Evolutionary conservation across 2,888 invertebrate species (phyloP).

Genomic region (Pharmacophagus antenor): DNA sequence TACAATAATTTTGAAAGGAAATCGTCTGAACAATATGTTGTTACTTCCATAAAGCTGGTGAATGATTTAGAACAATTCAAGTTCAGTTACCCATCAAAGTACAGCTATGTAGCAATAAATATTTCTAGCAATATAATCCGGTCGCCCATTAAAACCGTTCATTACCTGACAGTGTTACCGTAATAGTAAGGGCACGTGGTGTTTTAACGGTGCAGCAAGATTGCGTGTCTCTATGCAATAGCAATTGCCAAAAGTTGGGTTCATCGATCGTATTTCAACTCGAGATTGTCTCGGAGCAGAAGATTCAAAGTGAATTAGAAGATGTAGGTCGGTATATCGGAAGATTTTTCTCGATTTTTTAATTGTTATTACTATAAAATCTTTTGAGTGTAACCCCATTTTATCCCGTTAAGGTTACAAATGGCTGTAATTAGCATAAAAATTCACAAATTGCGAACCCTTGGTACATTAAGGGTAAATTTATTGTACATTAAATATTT

Average conservation of each 20-base stretch:
- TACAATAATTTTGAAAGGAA: too few relatives aligned
- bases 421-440: too few relatives aligned
- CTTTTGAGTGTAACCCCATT: too few relatives aligned
- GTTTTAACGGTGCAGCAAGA: conserved; percentile 53
- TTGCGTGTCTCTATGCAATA: conserved; percentile 61
- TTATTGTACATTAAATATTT: too few relatives aligned
- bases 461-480: too few relatives aligned
- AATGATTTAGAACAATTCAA: background rate
- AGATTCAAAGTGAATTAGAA: conserved; percentile 29
- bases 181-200: conserved; percentile 56
- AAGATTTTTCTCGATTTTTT: conserved; percentile 1
- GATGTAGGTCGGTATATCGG: conserved; percentile 43
- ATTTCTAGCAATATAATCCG: conserved; percentile 15
- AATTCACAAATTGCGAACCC: too few relatives aligned
- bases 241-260: conserved; percentile 45
- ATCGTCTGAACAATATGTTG: too few relatives aligned
- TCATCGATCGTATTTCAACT: conserved; percentile 49
- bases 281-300: background rate
- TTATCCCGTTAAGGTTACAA: too few relatives aligned
- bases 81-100: background rate
- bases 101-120: conserved; percentile 12
- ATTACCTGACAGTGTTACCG: conserved; percentile 39
- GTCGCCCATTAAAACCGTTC: conserved; percentile 14
- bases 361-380: too few relatives aligned
- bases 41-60: background rate